Conservation (phyloP, 2,113 vertebrate genomes). For the Dolichotis patagonum region DNA sequence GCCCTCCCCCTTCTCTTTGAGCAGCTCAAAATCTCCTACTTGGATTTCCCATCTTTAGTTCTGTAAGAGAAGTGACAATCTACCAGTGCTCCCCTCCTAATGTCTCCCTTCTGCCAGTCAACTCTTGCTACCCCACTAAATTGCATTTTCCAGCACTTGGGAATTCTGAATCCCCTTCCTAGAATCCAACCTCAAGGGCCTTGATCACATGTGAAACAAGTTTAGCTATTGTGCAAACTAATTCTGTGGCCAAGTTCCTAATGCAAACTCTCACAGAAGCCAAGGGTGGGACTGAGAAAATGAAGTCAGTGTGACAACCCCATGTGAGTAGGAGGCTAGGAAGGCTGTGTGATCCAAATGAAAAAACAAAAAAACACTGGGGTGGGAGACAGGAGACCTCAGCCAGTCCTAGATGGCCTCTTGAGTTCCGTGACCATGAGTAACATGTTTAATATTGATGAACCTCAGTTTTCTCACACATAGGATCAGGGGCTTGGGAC, state of each 20-base stretch:
- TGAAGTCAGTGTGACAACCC: constrained; percentile 41
- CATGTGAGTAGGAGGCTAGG: not conserved
- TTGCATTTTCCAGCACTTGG: constrained; percentile 48
- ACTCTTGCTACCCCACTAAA: not conserved
- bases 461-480: not conserved
- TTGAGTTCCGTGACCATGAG: not conserved
- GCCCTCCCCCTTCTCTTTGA: not conserved
- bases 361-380: not conserved
- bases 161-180: constrained; percentile 70
- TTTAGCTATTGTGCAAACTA: constrained; percentile 62
- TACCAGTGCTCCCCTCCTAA: not conserved
- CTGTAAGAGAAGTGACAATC: not conserved
- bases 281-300: constrained; percentile 77
- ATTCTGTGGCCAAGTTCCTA: constrained; percentile 64
- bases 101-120: not conserved
- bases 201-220: constrained; percentile 67
- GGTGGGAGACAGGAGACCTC: not conserved
- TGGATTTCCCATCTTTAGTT: not conserved
- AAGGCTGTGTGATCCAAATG: not conserved
- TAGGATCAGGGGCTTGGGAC: not conserved
- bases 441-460: not conserved
- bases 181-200: constrained; percentile 64
- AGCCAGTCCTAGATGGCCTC: not conserved
- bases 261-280: constrained; percentile 44
- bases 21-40: not conserved